Evolutionary conservation across 2,888 invertebrate genomes (phyloP).

Genomic region (Nomada goodeniana): DNA sequence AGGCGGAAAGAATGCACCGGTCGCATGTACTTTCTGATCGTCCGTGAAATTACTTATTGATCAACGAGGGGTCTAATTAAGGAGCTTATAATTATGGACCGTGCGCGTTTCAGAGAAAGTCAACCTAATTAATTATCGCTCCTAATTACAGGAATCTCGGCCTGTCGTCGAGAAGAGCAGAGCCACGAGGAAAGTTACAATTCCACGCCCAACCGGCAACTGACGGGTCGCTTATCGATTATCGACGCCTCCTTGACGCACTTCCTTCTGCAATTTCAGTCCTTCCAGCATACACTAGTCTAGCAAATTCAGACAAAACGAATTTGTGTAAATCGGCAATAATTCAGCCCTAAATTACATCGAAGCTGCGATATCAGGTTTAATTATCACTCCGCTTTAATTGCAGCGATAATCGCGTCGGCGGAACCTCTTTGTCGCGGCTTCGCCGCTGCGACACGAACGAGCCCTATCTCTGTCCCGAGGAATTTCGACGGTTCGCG

Average conservation of each 20-base stretch:
- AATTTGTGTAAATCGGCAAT: no score
- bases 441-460: background rate
- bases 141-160: constrained; percentile 58
- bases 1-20: background rate
- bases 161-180: constrained; percentile 1
- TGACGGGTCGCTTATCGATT: constrained; percentile 47
- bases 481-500: background rate
- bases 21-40: background rate
- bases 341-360: no score
- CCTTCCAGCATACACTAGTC: background rate
- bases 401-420: no score
- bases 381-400: no score
- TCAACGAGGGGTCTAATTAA: constrained; percentile 39
- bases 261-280: constrained; percentile 15
- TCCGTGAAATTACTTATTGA: background rate
- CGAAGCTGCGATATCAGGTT: no score
- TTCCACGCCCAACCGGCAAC: constrained; percentile 6
- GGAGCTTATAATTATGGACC: constrained; percentile 46
- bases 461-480: background rate
- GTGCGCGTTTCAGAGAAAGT: constrained; percentile 37
- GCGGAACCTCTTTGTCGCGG: no score
- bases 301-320: no score
- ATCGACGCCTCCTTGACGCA: constrained; percentile 52
- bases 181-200: constrained; percentile 37
- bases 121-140: constrained; percentile 61